phyloP scores from a whole-genome alignment of 2,888 invertebrate species.

The Nowickia ferox region DNA sequence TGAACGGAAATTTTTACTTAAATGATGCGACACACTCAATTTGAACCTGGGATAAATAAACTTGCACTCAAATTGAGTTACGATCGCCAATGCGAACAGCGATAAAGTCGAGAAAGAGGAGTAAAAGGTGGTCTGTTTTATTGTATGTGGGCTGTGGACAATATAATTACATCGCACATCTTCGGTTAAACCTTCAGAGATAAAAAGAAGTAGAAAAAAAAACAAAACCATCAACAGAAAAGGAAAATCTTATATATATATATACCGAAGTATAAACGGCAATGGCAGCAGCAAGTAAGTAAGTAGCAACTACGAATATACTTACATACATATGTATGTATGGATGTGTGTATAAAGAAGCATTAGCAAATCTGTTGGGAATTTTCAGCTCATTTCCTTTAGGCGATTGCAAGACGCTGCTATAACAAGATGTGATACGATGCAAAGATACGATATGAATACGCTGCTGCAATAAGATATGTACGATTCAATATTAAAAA shows the following conservation, averaged over 20 bases:
- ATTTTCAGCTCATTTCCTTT: slow-evolving; percentile 66
- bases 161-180: slow-evolving; percentile 75
- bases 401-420: slow-evolving; percentile 49
- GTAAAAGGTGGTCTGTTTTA: slow-evolving; percentile 67
- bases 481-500: slow-evolving; percentile 10
- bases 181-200: slow-evolving; percentile 54
- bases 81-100: slow-evolving; percentile 57
- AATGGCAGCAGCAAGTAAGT: slow-evolving; percentile 5
- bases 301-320: slow-evolving; percentile 16
- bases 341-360: too few relatives aligned
- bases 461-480: slow-evolving; percentile 45
- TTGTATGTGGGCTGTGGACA: slow-evolving; percentile 71
- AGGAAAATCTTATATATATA: slow-evolving; percentile 17
- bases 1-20: slow-evolving; percentile 47
- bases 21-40: slow-evolving; percentile 70
- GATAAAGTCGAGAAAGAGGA: slow-evolving; percentile 56
- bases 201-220: neutral
- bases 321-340: too few relatives aligned
- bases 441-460: slow-evolving; percentile 56
- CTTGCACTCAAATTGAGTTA: slow-evolving; percentile 65
- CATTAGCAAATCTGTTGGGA: slow-evolving; percentile 71
- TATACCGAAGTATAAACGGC: neutral
- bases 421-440: slow-evolving; percentile 62
- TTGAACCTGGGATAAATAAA: slow-evolving; percentile 53
- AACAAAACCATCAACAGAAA: slow-evolving; percentile 1